Evolutionary conservation across 2,888 invertebrate genomes (phyloP), one percentile per base, ranked within the genome.

Genomic region (Fragum whitleyi): DNA sequence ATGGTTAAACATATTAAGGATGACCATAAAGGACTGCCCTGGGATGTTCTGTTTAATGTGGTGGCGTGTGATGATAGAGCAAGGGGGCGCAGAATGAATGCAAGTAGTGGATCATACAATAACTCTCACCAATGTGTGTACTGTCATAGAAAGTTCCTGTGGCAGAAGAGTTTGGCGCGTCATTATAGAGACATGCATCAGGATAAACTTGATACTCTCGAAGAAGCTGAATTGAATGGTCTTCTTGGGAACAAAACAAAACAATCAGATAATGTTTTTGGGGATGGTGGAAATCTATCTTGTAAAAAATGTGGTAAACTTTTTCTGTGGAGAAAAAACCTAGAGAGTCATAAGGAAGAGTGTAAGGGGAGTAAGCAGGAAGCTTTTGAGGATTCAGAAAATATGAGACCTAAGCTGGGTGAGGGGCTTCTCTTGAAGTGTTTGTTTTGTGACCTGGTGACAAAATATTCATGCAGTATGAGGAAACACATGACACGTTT

Each of bases 381-480:
- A 7, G 5, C 47, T 14, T 2, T n/a, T 9, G 19, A 47, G n/a
- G 28, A 16, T 2, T 55, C 36, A n/a, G 57, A 70, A 9, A 42
- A 23, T 14, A 11, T 21, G n/a, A 53, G 14, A n/a, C 32, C 36
- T 21, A 68, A 57, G 21, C 29, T 21, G 16, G 28, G 28, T 26
- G 21, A 69, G 23, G 47, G 57, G 1, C 11, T 21, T 42, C 23
- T 65, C 6, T 70, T 77, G 53, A 62, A 53, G 19, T 82, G 82
- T 29, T 57, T 72, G 2, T 73, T 73, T 29, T 82, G 82, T 29
- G 51, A 26, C 36, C 65, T 75, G 32, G 74, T 79, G 6, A 75
- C 82, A 1, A 75, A 73, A 51, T 82, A 82, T 65, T 62, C 76
- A 0, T 76, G 76, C 62, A 72, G 78, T 47, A 62, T 82, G 19